phyloP scores from a whole-genome alignment of 2,113 vertebrate species.

The Urocitellus parryii region DNA sequence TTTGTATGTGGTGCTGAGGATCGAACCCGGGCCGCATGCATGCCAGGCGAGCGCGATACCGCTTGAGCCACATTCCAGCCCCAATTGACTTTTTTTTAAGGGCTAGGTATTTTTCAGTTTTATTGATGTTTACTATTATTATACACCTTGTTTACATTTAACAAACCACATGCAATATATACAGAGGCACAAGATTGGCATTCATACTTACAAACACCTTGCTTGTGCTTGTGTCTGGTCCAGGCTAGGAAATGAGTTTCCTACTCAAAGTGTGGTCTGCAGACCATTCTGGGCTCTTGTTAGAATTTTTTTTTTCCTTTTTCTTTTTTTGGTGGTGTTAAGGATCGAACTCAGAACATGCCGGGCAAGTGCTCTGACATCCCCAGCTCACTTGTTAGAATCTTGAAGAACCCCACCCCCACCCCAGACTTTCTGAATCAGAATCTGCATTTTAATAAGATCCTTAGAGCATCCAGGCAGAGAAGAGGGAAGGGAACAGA shows the following conservation, averaged over 20 bases:
- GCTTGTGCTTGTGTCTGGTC: neutral
- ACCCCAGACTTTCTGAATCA: slow-evolving; percentile 10
- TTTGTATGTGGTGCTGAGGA: too few relatives aligned
- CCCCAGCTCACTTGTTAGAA: neutral
- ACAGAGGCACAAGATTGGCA: neutral
- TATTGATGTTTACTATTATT: neutral
- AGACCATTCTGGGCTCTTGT: neutral
- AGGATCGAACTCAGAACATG: neutral
- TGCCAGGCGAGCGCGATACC: too few relatives aligned
- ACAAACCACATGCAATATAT: neutral
- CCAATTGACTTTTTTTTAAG: too few relatives aligned
- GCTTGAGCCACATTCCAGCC: too few relatives aligned
- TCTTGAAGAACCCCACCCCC: neutral
- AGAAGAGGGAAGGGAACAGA: neutral
- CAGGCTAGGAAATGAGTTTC: neutral
- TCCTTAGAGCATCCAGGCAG: neutral
- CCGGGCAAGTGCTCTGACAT: neutral
- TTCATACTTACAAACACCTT: neutral
- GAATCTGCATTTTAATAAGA: slow-evolving; percentile 28
- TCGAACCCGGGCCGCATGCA: too few relatives aligned
- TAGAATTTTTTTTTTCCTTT: neutral
- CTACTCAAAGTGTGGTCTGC: neutral
- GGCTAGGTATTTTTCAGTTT: neutral
- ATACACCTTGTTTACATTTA: neutral
- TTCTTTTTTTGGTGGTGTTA: neutral